Percentiles rank a stretch among this genome's conserved stretches.
phyloP scores from a whole-genome alignment of 2,888 invertebrate species.

The Conops quadrifasciatus region DNA sequence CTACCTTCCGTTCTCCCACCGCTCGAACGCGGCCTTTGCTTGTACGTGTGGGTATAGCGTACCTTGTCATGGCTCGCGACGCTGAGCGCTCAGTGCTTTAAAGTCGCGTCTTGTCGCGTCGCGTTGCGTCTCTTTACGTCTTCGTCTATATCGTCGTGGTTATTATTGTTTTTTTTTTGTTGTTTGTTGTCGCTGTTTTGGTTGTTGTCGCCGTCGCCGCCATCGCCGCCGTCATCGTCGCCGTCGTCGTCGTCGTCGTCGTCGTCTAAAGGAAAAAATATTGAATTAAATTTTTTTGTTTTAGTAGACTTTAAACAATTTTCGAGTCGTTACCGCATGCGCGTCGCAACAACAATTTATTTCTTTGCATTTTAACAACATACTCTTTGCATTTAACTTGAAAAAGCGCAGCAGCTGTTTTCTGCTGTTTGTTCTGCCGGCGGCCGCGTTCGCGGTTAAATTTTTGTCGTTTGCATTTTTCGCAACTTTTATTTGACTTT shows the following conservation, averaged over 20 bases:
- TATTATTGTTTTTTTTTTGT: no score
- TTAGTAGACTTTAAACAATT: slow-evolving; percentile 64
- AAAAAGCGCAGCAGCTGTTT: background rate
- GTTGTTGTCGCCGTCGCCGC: slow-evolving; percentile 4
- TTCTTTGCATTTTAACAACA: slow-evolving; percentile 11
- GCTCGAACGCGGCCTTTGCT: background rate
- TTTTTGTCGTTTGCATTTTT: no score
- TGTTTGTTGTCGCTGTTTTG: no score
- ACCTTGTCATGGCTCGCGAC: slow-evolving; percentile 34
- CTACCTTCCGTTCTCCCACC: background rate
- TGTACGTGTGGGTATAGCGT: background rate
- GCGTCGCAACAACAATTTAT: slow-evolving; percentile 49
- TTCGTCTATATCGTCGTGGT: slow-evolving; percentile 16
- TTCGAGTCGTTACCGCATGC: slow-evolving; percentile 64
- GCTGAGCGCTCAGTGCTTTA: slow-evolving; percentile 37
- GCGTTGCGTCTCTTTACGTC: background rate
- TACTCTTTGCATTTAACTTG: no score
- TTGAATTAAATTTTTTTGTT: slow-evolving; percentile 62
- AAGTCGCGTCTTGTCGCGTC: slow-evolving; percentile 12
- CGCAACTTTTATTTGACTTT: no score
- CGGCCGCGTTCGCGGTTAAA: background rate
- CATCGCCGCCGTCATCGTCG: slow-evolving; percentile 9
- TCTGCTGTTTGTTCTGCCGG: background rate
- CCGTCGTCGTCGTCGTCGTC: background rate
- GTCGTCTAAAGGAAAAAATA: slow-evolving; percentile 60